Evolutionary conservation across 2,113 vertebrate species (phyloP), one percentile per base, ranked within the genome.

Genomic region (Sceloporus tristichus): DNA sequence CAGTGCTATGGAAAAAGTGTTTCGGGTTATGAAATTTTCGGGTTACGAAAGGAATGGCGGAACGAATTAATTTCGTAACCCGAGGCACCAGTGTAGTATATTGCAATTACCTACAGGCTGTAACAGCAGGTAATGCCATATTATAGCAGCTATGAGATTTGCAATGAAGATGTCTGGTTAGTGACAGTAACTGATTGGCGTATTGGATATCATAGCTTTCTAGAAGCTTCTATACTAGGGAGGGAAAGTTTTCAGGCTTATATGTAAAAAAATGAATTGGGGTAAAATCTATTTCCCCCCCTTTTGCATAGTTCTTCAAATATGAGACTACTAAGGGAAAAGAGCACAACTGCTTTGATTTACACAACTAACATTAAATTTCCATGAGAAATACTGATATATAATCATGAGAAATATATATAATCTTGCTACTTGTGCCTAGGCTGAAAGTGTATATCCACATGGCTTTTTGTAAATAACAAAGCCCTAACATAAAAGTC

Each of bases 401-500:
- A 34, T 34, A 34, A 34, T 34, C 34, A 34, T 34, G 34, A 34
- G 34, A 34, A 34, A 34, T 34, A 40, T 81, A 2, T 8, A 71
- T 21, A 6, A 76, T 25, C 80, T 89, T 0, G 8, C 27, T 34
- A 34, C 71, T 86, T 18, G 23, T n/a, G 9, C 0, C n/a, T 81
- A 71, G 21, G 68, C 48, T 53, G 6, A 71, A 88, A 29, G 1
- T n/a, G 38, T 25, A 14, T 25, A 71, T 54, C 0, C 71, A 84
- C n/a, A 84, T 76, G 85, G 74, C n/a, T 80, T 86, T 85, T 82
- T 62, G 76, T 0, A 74, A 87, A 3, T 85, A 91, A 79, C 70
- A 16, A 42, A 91, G 75, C 21, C 75, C 84, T 40, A 48, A 88
- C 87, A 74, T 86, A 87, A 9, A 74, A 93, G 74, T 9, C 74